These are phyloP conservation scores for Heteromormyrus szaboi DNA, from an alignment of 2,797 vertebrate species.

Conservation along the genomic window DNA sequence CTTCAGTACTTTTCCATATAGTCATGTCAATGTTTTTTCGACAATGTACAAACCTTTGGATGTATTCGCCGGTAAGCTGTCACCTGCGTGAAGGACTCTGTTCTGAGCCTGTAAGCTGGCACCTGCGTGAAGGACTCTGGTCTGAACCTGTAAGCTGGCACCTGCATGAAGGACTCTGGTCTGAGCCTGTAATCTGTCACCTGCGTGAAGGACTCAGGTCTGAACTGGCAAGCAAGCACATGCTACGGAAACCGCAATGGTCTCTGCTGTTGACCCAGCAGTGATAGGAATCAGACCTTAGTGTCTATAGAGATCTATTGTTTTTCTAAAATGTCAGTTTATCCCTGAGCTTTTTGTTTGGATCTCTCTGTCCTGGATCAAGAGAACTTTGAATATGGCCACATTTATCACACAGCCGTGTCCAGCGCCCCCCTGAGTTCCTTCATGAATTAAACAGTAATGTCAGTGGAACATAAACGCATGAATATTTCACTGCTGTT, in stretches of 20 bases:
- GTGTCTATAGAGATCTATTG: neutral
- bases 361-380: neutral
- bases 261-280: neutral
- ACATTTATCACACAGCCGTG: neutral
- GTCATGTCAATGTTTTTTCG: too few species aligned
- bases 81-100: too few species aligned
- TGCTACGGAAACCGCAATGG: neutral
- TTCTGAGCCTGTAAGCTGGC: too few species aligned
- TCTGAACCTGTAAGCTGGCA: too few species aligned
- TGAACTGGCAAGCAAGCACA: neutral
- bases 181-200: too few species aligned
- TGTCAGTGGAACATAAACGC: neutral
- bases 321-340: neutral
- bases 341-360: neutral
- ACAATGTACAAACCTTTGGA: too few species aligned
- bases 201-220: neutral
- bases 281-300: neutral
- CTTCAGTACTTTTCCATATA: too few species aligned
- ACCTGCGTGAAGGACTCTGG: too few species aligned
- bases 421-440: neutral
- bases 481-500: conserved; percentile 11
- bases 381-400: neutral
- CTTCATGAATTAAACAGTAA: conserved; percentile 5
- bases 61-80: too few species aligned
- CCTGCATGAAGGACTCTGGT: too few species aligned